These are phyloP conservation scores for Rhabditophanes sp. DNA, from an alignment of 2,888 invertebrate species.

Conservation along the genomic window DNA sequence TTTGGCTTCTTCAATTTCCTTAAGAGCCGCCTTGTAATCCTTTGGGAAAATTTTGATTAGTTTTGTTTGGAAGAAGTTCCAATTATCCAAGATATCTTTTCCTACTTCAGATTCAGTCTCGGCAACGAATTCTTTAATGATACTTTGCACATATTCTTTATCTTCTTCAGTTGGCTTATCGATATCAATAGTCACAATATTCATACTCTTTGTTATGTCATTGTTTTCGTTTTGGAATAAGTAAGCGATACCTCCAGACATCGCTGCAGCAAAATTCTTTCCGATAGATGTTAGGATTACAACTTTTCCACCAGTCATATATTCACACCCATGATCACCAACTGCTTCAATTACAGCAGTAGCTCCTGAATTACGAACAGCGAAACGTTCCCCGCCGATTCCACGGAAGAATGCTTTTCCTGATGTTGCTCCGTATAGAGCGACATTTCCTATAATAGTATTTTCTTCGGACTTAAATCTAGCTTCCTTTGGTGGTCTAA, in stretches of 20 bases:
- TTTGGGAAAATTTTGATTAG: constrained; percentile 92
- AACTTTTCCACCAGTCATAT: constrained; percentile 75
- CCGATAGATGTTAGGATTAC: constrained; percentile 84
- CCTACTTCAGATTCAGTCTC: constrained; percentile 78
- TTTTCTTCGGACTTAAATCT: constrained; percentile 75
- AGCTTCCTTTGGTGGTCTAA: constrained; percentile 67
- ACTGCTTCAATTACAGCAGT: constrained; percentile 88
- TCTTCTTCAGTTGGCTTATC: constrained; percentile 63
- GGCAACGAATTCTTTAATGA: constrained; percentile 67
- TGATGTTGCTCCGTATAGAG: constrained; percentile 85
- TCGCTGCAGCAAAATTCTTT: constrained; percentile 94
- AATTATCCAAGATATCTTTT: constrained; percentile 59
- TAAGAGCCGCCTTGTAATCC: constrained; percentile 79
- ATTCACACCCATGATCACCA: constrained; percentile 98
- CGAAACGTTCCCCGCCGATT: constrained; percentile 91
- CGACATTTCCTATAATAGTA: constrained; percentile 93
- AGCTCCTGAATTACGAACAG: constrained; percentile 91
- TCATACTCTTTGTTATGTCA: constrained; percentile 52
- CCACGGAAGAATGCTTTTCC: constrained; percentile 64
- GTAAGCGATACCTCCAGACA: constrained; percentile 92
- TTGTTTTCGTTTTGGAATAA: constrained; percentile 60
- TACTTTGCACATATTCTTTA: constrained; percentile 57
- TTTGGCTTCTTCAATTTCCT: constrained; percentile 51
- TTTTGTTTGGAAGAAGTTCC: constrained; percentile 61
- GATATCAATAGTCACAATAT: constrained; percentile 83